Evolutionary conservation across 2,113 vertebrate species (phyloP).

Genomic region (Forbesichthys papilliferus): DNA sequence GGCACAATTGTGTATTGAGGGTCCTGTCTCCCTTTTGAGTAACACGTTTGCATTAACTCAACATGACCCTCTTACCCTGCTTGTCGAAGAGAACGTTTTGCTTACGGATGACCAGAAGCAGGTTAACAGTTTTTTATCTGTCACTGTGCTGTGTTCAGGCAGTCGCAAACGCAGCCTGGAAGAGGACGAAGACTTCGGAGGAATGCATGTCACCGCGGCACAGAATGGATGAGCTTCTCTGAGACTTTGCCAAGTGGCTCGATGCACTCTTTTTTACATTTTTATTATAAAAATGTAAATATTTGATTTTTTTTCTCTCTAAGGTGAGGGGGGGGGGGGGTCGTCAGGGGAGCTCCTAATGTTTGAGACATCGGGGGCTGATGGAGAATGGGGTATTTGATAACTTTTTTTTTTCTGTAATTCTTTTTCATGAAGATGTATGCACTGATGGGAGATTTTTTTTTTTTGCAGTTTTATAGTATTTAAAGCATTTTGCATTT

Average conservation of each 20-base stretch:
- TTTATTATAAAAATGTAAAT: constrained; percentile 82
- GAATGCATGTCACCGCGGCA: constrained; percentile 90
- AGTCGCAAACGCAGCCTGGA: constrained; percentile 92
- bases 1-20: too few species aligned
- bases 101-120: neutral
- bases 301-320: constrained; percentile 70
- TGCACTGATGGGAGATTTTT: constrained; percentile 73
- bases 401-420: constrained; percentile 65
- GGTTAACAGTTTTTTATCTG: neutral
- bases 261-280: constrained; percentile 72
- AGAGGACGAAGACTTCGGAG: constrained; percentile 92
- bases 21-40: neutral
- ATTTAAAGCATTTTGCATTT: constrained; percentile 98
- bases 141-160: constrained; percentile 66
- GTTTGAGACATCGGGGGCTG: constrained; percentile 65
- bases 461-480: constrained; percentile 94
- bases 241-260: constrained; percentile 50
- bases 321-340: constrained; percentile 42
- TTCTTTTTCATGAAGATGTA: constrained; percentile 60
- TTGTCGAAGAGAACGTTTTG: neutral
- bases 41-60: neutral
- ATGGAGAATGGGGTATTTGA: constrained; percentile 49
- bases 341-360: constrained; percentile 42
- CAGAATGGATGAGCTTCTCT: constrained; percentile 84
- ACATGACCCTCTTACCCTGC: neutral